A percentile compares a stretch with the other conserved stretches of the same genome.
Conservation (phyloP, 2,888 invertebrate species). For the Tryphoninae sp. region DNA sequence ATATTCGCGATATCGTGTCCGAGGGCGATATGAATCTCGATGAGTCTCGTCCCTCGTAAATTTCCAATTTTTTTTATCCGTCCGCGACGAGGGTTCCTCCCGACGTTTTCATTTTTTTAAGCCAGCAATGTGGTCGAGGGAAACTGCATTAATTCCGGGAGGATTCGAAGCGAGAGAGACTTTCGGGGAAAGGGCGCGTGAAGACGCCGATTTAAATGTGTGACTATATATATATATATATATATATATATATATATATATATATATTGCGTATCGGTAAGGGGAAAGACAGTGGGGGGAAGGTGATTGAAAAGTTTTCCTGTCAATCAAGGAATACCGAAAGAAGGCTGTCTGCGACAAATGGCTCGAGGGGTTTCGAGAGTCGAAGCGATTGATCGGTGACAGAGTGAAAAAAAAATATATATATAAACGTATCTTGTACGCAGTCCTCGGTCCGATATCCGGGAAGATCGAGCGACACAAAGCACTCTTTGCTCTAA, state of each 20-base stretch:
- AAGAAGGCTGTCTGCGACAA: conserved; percentile 69
- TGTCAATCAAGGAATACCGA: conserved; percentile 72
- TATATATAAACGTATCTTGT: conserved; percentile 22
- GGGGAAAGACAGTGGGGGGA: conserved; percentile 38
- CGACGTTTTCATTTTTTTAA: conserved; percentile 1
- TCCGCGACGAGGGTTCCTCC: conserved; percentile 2
- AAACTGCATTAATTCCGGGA: conserved; percentile 24
- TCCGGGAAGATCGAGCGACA: conserved; percentile 53
- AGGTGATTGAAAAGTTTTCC: conserved; percentile 74
- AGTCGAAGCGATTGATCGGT: conserved; percentile 74
- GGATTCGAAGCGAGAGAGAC: conserved; percentile 21
- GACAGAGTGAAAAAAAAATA: conserved; percentile 41
- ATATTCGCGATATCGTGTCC: background rate
- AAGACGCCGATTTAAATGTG: background rate
- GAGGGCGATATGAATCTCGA: conserved; percentile 29
- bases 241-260: background rate
- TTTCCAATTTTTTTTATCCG: conserved; percentile 29
- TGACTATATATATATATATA: conserved; percentile 1
- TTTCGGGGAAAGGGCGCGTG: background rate
- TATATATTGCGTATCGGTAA: background rate
- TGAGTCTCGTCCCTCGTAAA: conserved; percentile 11
- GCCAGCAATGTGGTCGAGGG: conserved; percentile 11
- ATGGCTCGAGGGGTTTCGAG: conserved; percentile 68
- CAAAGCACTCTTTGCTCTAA: conserved; percentile 74
- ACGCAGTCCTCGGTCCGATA: conserved; percentile 32